Conservation (phyloP, 2,797 vertebrate genomes). For the Gymnodraco acuticeps region DNA sequence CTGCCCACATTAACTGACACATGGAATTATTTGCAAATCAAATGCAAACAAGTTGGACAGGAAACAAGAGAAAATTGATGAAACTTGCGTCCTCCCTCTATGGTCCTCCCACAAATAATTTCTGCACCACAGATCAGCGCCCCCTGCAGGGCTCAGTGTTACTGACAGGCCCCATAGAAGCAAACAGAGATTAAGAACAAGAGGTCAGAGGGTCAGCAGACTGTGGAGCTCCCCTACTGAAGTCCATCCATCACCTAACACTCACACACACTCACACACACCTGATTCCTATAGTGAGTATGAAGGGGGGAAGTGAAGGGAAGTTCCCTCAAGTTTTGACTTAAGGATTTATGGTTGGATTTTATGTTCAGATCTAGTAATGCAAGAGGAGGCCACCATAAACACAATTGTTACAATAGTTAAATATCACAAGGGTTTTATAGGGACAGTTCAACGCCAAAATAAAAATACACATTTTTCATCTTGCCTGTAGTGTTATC, state of each 20-base stretch:
- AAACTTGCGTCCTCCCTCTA: neutral
- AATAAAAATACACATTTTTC: too few species aligned
- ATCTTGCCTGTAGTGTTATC: too few species aligned
- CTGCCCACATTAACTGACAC: neutral
- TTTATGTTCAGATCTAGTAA: neutral
- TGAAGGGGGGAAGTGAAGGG: neutral
- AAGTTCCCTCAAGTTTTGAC: neutral
- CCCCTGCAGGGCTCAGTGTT: conserved; percentile 19
- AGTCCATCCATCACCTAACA: neutral
- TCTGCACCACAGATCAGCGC: conserved; percentile 1
- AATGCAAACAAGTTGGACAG: neutral
- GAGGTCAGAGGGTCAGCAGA: conserved; percentile 11
- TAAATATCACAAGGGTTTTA: too few species aligned
- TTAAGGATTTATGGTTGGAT: neutral
- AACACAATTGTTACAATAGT: too few species aligned
- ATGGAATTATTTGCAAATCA: neutral
- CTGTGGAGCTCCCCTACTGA: neutral
- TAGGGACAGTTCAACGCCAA: too few species aligned
- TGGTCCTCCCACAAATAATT: neutral
- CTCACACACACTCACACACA: too few species aligned
- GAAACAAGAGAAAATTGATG: neutral
- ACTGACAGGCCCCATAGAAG: conserved; percentile 5
- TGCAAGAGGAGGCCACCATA: neutral
- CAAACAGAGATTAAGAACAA: conserved; percentile 14
- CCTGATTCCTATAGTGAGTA: neutral